A percentile compares a stretch with the other conserved stretches of the same genome.
Evolutionary conservation across 2,888 invertebrate species (phyloP).

Genomic region (Andrena dorsata): DNA sequence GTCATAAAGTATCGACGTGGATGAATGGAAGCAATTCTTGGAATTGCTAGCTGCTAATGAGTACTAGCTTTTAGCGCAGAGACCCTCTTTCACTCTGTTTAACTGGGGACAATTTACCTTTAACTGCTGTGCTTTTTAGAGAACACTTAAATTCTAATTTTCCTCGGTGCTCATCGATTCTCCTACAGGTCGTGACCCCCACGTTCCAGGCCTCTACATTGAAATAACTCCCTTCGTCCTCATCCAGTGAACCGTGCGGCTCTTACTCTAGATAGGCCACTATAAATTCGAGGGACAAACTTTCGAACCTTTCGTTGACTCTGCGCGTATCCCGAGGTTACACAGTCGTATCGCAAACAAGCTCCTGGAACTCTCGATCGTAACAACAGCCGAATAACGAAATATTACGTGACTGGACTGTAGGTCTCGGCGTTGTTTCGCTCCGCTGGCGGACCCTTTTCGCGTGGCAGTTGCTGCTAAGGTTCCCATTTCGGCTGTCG

Average conservation of each 20-base stretch:
- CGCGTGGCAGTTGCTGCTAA: conserved; percentile 58
- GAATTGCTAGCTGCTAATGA: too few relatives aligned
- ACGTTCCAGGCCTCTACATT: neutral
- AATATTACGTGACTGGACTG: conserved; percentile 64
- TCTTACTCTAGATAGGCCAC: neutral
- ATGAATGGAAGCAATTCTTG: too few relatives aligned
- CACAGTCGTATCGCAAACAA: neutral
- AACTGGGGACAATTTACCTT: too few relatives aligned
- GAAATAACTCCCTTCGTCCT: neutral
- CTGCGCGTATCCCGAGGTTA: neutral
- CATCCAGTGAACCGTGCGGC: neutral
- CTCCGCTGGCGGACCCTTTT: conserved; percentile 27
- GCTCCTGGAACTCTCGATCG: conserved; percentile 47
- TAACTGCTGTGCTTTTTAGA: too few relatives aligned
- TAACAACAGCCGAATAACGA: conserved; percentile 39
- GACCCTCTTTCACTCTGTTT: too few relatives aligned
- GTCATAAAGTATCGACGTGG: too few relatives aligned
- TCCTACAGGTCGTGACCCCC: neutral
- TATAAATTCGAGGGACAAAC: neutral
- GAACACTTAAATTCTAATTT: too few relatives aligned
- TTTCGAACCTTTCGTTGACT: neutral
- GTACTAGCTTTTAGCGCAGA: too few relatives aligned
- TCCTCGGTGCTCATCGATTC: too few relatives aligned
- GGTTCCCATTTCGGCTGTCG: conserved; percentile 37
- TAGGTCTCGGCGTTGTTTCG: conserved; percentile 30